Evolutionary conservation across 2,797 vertebrate species (phyloP), one percentile per base, ranked within the genome.

Genomic region (Lagorchestes hirsutus): DNA sequence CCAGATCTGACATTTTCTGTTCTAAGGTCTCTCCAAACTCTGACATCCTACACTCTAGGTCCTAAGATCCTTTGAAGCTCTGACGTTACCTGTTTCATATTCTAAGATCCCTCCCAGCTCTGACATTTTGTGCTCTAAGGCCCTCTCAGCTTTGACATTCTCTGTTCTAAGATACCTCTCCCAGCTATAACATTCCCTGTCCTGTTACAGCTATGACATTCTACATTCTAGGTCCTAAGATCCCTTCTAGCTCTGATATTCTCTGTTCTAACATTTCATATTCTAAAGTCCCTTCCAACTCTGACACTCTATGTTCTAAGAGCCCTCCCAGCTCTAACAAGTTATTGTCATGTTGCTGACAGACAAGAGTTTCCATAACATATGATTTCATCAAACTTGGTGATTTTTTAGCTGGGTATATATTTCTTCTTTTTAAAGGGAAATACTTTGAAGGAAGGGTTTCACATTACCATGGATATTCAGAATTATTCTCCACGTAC

Each of bases 361-460:
- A 87, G 74, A 87, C 67, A 87, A 46, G 18, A 40, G 18, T 82
- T 82, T 87, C 74, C 40, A 87, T 16, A 87, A 50, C 9, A 56
- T 28, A 3, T 57, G 54, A 62, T 95, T 97, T 56, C 12, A 52
- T n/a, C 58, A n/a, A 40, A 74, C 34, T 18, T n/a, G 62, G 14
- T 40, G 34, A 24, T 54, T 62, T 56, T 56, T 46, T 12, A 22
- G 28, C 82, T 93, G 18, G 92, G 40, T 22, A 24, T 55, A 55
- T 92, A 93, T 74, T 24, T 90, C 91, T 55, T 50, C 74, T 87
- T 82, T 24, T 82, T 82, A 46, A 82, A 82, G n/a, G n/a, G 18
- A 82, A 82, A 82, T 82, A 82, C 12, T 82, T 87, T 87, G 46
- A 24, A 87, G 74, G 74, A 50, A 87, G 40, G 74, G 3, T 87